These are phyloP conservation scores for Diadema setosum DNA, from an alignment of 35 echinoderm and acorn worm species.

Conservation along the genomic window DNA sequence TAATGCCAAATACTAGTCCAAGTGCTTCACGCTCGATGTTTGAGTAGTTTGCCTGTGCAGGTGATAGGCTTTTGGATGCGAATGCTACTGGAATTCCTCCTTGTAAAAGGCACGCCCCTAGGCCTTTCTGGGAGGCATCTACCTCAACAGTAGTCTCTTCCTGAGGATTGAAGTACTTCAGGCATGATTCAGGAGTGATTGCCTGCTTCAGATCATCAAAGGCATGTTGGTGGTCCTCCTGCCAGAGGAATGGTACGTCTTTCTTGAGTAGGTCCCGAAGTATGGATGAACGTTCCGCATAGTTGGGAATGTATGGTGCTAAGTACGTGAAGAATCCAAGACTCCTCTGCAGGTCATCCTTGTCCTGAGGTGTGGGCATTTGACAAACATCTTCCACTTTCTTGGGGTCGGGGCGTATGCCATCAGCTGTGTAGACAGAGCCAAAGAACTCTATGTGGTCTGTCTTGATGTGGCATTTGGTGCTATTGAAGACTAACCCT, in stretches of 20 bases:
- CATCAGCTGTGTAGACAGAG: neutral
- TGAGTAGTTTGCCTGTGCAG: too few species aligned
- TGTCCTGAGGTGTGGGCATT: slow-evolving; percentile 67
- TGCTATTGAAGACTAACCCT: slow-evolving; percentile 34
- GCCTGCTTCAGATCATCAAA: neutral
- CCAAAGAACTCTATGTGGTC: slow-evolving; percentile 31
- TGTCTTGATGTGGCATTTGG: slow-evolving; percentile 51
- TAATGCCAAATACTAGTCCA: slow-evolving; percentile 61
- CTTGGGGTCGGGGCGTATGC: slow-evolving; percentile 35
- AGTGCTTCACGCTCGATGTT: slow-evolving; percentile 55
- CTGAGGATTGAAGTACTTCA: slow-evolving; percentile 23
- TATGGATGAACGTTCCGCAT: neutral
- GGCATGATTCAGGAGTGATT: neutral
- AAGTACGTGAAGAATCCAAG: slow-evolving; percentile 17
- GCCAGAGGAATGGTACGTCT: slow-evolving; percentile 21
- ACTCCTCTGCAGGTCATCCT: slow-evolving; percentile 52
- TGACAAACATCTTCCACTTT: slow-evolving; percentile 8
- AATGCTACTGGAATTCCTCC: slow-evolving; percentile 53
- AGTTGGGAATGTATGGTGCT: slow-evolving; percentile 42
- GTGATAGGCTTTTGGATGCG: slow-evolving; percentile 53
- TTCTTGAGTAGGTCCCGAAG: slow-evolving; percentile 7
- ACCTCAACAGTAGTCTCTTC: neutral
- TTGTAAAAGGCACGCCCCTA: slow-evolving; percentile 39
- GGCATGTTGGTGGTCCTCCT: neutral
- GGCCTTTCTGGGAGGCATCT: slow-evolving; percentile 24